Conservation (phyloP, 2,888 invertebrate genomes). For the Lithodes maja region DNA sequence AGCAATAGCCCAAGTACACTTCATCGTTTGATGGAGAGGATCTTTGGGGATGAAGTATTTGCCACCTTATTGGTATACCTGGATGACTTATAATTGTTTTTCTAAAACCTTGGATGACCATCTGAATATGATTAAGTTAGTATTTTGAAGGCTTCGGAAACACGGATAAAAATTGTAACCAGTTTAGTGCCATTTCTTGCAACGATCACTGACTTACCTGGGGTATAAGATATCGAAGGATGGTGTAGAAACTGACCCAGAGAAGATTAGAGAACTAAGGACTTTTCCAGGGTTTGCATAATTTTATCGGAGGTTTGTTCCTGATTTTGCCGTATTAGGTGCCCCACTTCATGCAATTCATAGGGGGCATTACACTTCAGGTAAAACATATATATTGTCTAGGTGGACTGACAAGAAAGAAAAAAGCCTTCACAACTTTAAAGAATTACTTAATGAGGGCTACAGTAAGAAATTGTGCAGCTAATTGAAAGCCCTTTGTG, state of each 20-base stretch:
- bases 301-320: conserved; percentile 17
- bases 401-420: neutral
- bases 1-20: conserved; percentile 58
- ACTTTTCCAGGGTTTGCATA: conserved; percentile 25
- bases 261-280: neutral
- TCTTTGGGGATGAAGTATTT: conserved; percentile 37
- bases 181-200: conserved; percentile 58
- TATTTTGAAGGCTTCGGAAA: conserved; percentile 44
- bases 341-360: neutral
- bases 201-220: conserved; percentile 57
- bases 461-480: conserved; percentile 2
- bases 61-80: conserved; percentile 51
- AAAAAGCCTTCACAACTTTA: neutral
- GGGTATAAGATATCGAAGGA: conserved; percentile 19
- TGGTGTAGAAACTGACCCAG: neutral
- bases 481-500: conserved; percentile 61
- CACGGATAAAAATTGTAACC: conserved; percentile 59
- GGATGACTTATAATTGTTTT: conserved; percentile 67
- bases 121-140: conserved; percentile 23
- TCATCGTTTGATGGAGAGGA: conserved; percentile 44
- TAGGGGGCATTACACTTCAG: neutral
- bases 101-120: conserved; percentile 53
- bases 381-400: neutral
- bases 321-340: neutral
- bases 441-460: neutral